Conservation (phyloP, 2,797 vertebrate species). For the Percopsis omiscomaycus region DNA sequence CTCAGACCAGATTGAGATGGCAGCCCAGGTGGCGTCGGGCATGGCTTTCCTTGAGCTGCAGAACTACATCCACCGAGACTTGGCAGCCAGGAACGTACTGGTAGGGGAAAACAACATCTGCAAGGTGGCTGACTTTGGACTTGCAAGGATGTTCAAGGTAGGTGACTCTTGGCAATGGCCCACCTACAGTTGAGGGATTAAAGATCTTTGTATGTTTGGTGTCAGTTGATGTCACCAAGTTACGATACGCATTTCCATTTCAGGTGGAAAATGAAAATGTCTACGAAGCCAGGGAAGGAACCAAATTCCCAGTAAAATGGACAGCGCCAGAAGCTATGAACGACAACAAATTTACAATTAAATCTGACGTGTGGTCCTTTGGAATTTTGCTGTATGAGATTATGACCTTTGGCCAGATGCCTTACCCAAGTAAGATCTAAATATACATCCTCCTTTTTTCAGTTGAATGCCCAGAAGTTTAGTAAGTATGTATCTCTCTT, state of each 20-base stretch:
- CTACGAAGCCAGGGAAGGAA: constrained; percentile 84
- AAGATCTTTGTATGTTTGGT: not conserved
- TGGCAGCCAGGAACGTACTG: constrained; percentile 94
- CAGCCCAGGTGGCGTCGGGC: constrained; percentile 89
- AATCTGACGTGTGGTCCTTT: constrained; percentile 97
- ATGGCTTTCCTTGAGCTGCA: constrained; percentile 94
- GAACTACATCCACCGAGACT: constrained; percentile 95
- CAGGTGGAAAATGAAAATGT: constrained; percentile 78
- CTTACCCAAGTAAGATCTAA: constrained; percentile 83
- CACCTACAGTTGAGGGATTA: not conserved
- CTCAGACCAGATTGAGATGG: constrained; percentile 88
- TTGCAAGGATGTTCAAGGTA: constrained; percentile 93
- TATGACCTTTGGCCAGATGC: constrained; percentile 90
- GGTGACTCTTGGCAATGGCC: constrained; percentile 4
- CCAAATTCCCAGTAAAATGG: constrained; percentile 94
- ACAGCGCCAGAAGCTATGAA: constrained; percentile 90
- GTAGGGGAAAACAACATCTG: constrained; percentile 92
- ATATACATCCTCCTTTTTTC: not conserved
- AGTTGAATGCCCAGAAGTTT: too few species aligned
- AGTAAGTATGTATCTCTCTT: not conserved
- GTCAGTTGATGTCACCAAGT: not conserved
- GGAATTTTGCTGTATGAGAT: constrained; percentile 94
- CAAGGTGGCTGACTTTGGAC: constrained; percentile 97
- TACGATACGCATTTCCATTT: not conserved
- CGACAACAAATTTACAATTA: constrained; percentile 86